A percentile compares a stretch with the other conserved stretches of the same genome.
Evolutionary conservation across 2,113 vertebrate species (phyloP).

Genomic region (Phodopus roborovskii): DNA sequence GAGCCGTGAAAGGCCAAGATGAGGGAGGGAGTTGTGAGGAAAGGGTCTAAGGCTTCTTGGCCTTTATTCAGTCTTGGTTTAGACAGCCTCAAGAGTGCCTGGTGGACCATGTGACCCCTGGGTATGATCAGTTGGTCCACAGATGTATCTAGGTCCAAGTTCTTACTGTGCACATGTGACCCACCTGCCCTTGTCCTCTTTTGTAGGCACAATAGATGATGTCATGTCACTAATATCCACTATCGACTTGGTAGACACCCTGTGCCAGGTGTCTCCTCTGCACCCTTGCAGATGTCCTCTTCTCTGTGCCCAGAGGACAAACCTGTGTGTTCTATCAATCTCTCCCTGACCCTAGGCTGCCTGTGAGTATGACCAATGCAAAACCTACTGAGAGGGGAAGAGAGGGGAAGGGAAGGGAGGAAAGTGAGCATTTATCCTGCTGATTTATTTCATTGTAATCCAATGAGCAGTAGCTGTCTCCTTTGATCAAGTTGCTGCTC

Average conservation of each 20-base stretch:
- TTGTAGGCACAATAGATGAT: neutral
- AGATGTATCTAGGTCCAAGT: neutral
- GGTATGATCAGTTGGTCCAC: neutral
- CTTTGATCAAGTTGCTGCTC: neutral
- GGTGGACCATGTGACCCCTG: neutral
- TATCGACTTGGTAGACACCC: neutral
- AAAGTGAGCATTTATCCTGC: neutral
- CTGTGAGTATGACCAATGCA: neutral
- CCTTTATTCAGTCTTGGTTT: neutral
- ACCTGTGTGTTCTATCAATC: neutral
- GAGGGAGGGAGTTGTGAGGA: no score
- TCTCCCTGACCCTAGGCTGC: neutral
- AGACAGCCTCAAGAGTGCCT: neutral
- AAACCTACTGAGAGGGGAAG: neutral
- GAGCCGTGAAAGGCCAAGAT: no score
- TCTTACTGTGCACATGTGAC: neutral
- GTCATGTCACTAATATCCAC: neutral
- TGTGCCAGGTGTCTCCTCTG: neutral
- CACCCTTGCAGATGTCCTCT: neutral
- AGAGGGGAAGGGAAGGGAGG: no score
- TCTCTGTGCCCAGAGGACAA: neutral
- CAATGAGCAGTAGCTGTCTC: neutral
- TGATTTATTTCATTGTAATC: neutral
- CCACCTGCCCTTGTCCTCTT: neutral
- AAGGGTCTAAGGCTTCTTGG: neutral